These are phyloP conservation scores for Hypocryptadius cinnamomeus DNA, from an alignment of 2,113 vertebrate species.

Conservation along the genomic window DNA sequence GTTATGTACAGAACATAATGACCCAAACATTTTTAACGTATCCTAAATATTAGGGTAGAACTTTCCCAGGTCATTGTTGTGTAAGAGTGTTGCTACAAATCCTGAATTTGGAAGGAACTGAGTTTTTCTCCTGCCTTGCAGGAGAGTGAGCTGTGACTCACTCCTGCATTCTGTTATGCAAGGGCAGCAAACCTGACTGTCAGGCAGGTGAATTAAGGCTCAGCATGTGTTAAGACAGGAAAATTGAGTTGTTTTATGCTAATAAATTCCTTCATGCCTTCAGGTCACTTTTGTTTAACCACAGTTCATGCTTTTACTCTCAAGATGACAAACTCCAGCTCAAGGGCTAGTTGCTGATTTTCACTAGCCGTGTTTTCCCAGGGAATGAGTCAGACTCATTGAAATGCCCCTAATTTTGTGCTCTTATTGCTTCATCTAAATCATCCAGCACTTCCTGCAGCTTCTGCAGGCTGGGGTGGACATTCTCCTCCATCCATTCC, in stretches of 20 bases:
- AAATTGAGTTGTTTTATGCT: background rate
- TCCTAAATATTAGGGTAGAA: background rate
- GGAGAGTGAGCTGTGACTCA: background rate
- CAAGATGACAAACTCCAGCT: background rate
- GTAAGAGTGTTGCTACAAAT: background rate
- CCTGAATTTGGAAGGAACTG: background rate
- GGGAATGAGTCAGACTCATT: background rate
- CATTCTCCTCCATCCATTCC: constrained; percentile 91
- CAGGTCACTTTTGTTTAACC: background rate
- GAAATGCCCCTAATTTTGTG: background rate
- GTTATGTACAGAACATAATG: background rate
- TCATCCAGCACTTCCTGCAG: constrained; percentile 78
- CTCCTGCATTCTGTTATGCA: background rate
- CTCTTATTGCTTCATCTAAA: constrained; percentile 52
- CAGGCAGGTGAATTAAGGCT: background rate
- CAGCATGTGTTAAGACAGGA: background rate
- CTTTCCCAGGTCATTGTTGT: background rate
- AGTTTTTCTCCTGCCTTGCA: background rate
- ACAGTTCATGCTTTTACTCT: background rate
- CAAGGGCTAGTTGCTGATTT: background rate
- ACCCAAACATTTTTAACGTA: background rate
- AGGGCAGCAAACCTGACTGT: background rate
- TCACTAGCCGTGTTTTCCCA: background rate
- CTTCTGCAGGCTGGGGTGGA: constrained; percentile 70
- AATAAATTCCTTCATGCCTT: background rate